Evolutionary conservation across 2,113 vertebrate genomes (phyloP).

Genomic region (Corythaeola cristata): DNA sequence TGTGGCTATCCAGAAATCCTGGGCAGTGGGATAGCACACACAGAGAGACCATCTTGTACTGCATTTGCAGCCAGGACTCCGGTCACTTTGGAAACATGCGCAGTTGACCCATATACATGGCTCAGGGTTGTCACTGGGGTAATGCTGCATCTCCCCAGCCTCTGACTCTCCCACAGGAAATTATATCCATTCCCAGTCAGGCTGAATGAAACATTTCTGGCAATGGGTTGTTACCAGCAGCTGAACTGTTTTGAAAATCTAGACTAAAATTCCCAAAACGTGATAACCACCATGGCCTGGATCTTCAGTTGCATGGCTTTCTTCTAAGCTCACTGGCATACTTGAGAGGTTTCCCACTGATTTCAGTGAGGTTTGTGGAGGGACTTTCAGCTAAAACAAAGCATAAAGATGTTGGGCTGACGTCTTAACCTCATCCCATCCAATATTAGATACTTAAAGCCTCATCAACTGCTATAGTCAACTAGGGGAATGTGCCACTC

Average conservation of each 20-base stretch:
- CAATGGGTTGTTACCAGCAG: not conserved
- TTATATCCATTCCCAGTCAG: not conserved
- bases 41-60: not conserved
- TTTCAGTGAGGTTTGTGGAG: not conserved
- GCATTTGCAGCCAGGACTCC: not conserved
- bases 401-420: not conserved
- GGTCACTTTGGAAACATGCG: not conserved
- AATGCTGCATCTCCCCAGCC: not conserved
- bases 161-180: not conserved
- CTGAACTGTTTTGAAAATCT: not conserved
- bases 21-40: not conserved
- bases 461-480: not conserved
- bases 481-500: not conserved
- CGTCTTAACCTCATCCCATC: not conserved
- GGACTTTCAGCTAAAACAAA: not conserved
- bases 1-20: not conserved
- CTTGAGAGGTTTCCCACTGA: not conserved
- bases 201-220: not conserved
- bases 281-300: not conserved
- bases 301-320: not conserved
- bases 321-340: not conserved
- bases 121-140: not conserved
- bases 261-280: not conserved
- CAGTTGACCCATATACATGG: not conserved
- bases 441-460: not conserved